Evolutionary conservation across 1,140 invertebrate genomes (phyloP).

Genomic region (Oscheius sp.): DNA sequence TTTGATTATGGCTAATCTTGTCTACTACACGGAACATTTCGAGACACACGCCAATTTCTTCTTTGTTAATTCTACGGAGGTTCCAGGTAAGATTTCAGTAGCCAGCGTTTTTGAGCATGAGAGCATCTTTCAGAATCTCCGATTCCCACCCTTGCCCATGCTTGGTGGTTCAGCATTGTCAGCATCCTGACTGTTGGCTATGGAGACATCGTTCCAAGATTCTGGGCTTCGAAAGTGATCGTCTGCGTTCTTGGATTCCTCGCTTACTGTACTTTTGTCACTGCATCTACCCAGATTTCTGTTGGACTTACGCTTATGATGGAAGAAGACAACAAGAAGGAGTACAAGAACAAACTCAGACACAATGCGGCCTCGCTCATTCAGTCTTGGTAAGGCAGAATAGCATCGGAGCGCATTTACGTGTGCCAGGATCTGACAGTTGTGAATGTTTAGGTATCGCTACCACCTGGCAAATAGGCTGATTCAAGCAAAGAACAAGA

Average conservation of each 20-base stretch:
- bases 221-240: constrained; percentile 45
- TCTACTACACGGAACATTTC: constrained; percentile 33
- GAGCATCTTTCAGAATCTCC: constrained; percentile 1
- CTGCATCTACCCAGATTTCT: constrained; percentile 45
- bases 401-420: not conserved
- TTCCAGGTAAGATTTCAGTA: not conserved
- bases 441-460: constrained; percentile 18
- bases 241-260: constrained; percentile 43
- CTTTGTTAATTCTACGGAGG: not conserved
- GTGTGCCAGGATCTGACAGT: not conserved
- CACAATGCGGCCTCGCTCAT: constrained; percentile 46
- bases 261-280: constrained; percentile 48
- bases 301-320: constrained; percentile 49
- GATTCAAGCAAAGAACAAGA: constrained; percentile 3
- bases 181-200: constrained; percentile 44
- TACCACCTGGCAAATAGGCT: constrained; percentile 13
- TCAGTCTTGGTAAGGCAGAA: constrained; percentile 44
- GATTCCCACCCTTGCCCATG: constrained; percentile 20
- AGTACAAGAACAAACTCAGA: constrained; percentile 37
- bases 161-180: constrained; percentile 49
- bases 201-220: constrained; percentile 48
- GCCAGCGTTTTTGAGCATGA: not conserved
- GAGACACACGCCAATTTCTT: not conserved
- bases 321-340: constrained; percentile 45
- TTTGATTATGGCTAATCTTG: constrained; percentile 34